phyloP scores from a whole-genome alignment of 2,113 vertebrate genomes.

The Oncorhynchus nerka region DNA sequence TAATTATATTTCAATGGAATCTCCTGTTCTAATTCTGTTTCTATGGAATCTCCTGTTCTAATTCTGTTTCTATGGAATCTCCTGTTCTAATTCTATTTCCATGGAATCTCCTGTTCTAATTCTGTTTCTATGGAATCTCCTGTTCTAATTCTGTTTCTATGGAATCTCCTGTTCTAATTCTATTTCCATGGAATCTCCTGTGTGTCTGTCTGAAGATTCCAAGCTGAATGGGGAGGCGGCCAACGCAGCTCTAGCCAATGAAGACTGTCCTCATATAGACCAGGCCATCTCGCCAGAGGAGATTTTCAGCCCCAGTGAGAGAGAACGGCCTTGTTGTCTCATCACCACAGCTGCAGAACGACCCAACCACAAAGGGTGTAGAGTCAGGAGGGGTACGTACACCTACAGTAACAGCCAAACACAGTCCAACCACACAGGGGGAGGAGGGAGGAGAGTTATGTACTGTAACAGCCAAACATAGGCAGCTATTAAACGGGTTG shows the following conservation, averaged over 20 bases:
- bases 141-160: too few relatives aligned
- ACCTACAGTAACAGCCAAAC: conserved; percentile 83
- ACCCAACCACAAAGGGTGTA: conserved; percentile 92
- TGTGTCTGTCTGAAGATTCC: conserved; percentile 86
- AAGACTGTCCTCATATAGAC: conserved; percentile 96
- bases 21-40: too few relatives aligned
- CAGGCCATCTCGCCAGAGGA: conserved; percentile 87
- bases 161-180: too few relatives aligned
- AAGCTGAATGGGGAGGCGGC: conserved; percentile 93
- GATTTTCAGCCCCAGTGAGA: conserved; percentile 88
- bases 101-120: too few relatives aligned
- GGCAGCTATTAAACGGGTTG: conserved; percentile 38
- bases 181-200: too few relatives aligned
- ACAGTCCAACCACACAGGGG: conserved; percentile 84
- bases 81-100: too few relatives aligned
- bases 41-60: too few relatives aligned
- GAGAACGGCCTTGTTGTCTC: conserved; percentile 90
- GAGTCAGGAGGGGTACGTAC: conserved; percentile 99
- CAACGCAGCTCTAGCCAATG: conserved; percentile 90
- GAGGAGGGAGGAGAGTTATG: conserved; percentile 99
- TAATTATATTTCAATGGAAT: too few relatives aligned
- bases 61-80: too few relatives aligned
- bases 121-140: too few relatives aligned
- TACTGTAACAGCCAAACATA: conserved; percentile 68
- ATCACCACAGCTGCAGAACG: conserved; percentile 95